Conservation (phyloP, 2,797 vertebrate species). For the Dallia pectoralis region DNA sequence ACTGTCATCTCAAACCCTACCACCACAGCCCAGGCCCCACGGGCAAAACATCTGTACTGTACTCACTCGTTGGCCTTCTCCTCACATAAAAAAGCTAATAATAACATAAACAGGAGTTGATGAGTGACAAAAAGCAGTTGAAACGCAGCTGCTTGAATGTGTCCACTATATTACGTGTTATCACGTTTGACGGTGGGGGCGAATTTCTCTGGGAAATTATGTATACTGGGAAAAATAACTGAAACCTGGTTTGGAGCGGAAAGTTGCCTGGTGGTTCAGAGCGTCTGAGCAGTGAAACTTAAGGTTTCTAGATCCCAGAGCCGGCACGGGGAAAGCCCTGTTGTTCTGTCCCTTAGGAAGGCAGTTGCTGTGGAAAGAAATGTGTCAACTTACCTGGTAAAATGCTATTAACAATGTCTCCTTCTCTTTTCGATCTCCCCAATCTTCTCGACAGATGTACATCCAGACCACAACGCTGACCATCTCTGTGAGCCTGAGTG, state of each 20-base stretch:
- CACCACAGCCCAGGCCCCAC: slow-evolving; percentile 42
- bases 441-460: slow-evolving; percentile 80
- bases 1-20: slow-evolving; percentile 5
- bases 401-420: background rate
- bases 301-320: too few species aligned
- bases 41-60: slow-evolving; percentile 35
- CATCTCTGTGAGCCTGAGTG: slow-evolving; percentile 94
- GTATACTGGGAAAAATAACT: background rate
- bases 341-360: too few species aligned
- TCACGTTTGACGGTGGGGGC: background rate
- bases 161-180: slow-evolving; percentile 5
- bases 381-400: too few species aligned
- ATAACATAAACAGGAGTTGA: slow-evolving; percentile 11
- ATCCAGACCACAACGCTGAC: slow-evolving; percentile 96
- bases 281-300: too few species aligned
- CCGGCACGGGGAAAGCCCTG: background rate
- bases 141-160: background rate
- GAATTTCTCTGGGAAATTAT: background rate
- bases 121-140: slow-evolving; percentile 9
- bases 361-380: too few species aligned
- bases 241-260: background rate
- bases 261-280: too few species aligned
- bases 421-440: slow-evolving; percentile 22
- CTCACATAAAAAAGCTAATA: slow-evolving; percentile 36
- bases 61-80: slow-evolving; percentile 25